These are phyloP conservation scores for Scaptomyza tumidula DNA, from an alignment of 2,888 invertebrate species.

Conservation along the genomic window DNA sequence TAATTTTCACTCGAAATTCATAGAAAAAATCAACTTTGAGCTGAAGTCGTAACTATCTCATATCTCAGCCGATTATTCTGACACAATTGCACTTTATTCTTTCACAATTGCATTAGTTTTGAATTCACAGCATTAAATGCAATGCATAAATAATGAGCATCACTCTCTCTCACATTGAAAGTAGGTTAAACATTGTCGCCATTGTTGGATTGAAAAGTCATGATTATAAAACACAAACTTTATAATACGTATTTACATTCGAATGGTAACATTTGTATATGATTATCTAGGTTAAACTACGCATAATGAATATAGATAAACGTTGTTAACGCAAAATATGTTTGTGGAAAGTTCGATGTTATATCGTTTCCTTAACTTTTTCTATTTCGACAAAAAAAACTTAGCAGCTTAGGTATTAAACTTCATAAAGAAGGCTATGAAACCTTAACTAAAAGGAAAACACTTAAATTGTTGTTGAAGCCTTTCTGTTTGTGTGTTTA, in stretches of 20 bases:
- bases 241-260: constrained; percentile 30
- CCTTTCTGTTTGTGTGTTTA: too few species aligned
- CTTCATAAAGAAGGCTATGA: background rate
- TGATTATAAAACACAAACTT: constrained; percentile 6
- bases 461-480: background rate
- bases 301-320: constrained; percentile 1
- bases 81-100: too few species aligned
- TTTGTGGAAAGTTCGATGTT: background rate
- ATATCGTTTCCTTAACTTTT: background rate
- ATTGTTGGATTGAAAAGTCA: background rate
- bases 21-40: too few species aligned
- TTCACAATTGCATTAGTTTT: background rate
- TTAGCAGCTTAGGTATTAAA: background rate
- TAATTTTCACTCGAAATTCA: too few species aligned
- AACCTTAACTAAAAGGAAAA: background rate
- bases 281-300: background rate
- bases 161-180: constrained; percentile 13
- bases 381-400: background rate
- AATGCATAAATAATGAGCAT: constrained; percentile 44
- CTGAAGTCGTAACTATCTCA: too few species aligned
- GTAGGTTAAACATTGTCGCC: constrained; percentile 45
- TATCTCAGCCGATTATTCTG: too few species aligned
- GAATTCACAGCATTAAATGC: constrained; percentile 31
- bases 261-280: constrained; percentile 7
- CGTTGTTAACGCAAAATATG: background rate